Evolutionary conservation across 2,888 invertebrate genomes (phyloP).

Genomic region (Leptogaster cylindrica): DNA sequence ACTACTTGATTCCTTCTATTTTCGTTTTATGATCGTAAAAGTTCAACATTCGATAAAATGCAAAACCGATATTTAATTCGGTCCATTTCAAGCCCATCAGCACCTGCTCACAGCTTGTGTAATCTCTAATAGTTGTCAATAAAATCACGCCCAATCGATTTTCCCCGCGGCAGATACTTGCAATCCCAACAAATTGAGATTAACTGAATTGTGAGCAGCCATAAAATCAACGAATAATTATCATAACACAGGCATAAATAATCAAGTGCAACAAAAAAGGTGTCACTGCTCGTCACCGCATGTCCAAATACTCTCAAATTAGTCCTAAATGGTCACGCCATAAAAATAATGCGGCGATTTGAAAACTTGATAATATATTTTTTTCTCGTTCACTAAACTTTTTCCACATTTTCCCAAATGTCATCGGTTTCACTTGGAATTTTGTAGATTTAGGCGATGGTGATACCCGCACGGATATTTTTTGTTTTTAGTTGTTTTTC

Average conservation of each 20-base stretch:
- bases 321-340: conserved; percentile 35
- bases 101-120: conserved; percentile 4
- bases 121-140: conserved; percentile 29
- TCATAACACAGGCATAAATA: conserved; percentile 39
- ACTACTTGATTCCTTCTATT: too few relatives aligned
- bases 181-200: conserved; percentile 39
- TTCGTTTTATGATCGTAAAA: too few relatives aligned
- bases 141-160: conserved; percentile 20
- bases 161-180: conserved; percentile 20
- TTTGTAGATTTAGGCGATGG: not conserved
- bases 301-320: conserved; percentile 36
- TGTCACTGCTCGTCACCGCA: conserved; percentile 24
- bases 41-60: conserved; percentile 6
- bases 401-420: conserved; percentile 3
- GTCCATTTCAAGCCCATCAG: conserved; percentile 2
- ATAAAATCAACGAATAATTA: conserved; percentile 40
- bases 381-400: not conserved
- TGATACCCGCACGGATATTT: not conserved
- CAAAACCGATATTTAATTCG: conserved; percentile 27
- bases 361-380: not conserved
- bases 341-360: conserved; percentile 37
- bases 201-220: conserved; percentile 26
- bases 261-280: conserved; percentile 12
- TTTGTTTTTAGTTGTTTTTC: not conserved
- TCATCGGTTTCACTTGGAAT: conserved; percentile 23